A percentile compares a stretch with the other conserved stretches of the same genome.
These are phyloP conservation scores for Spea multiplicata DNA, from an alignment of 2,113 vertebrate species.

Conservation along the genomic window DNA sequence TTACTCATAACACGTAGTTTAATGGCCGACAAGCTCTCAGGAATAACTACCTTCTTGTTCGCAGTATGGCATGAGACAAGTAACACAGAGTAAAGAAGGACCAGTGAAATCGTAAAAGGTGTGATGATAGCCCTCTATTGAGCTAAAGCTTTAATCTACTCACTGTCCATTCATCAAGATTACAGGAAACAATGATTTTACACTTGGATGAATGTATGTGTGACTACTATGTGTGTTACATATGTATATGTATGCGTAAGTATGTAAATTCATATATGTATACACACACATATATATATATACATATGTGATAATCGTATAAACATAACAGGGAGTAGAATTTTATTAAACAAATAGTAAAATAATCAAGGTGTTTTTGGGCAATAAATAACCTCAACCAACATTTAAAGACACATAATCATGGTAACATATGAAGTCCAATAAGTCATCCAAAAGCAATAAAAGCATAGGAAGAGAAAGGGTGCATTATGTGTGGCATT, in stretches of 20 bases:
- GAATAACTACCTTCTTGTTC: slow-evolving; percentile 24
- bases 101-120: background rate
- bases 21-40: slow-evolving; percentile 33
- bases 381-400: slow-evolving; percentile 35
- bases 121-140: background rate
- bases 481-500: slow-evolving; percentile 22
- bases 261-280: background rate
- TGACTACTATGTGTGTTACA: no score
- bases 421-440: background rate
- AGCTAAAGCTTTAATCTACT: background rate
- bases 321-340: background rate
- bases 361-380: background rate
- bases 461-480: slow-evolving; percentile 7
- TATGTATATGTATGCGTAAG: background rate
- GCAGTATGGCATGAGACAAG: slow-evolving; percentile 17
- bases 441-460: slow-evolving; percentile 40
- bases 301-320: background rate
- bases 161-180: background rate
- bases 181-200: background rate
- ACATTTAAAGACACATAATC: slow-evolving; percentile 12
- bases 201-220: background rate
- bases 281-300: background rate
- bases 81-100: slow-evolving; percentile 5
- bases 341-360: background rate
- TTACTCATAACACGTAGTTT: slow-evolving; percentile 13